A percentile compares a stretch with the other conserved stretches of the same genome.
These are phyloP conservation scores for Cyprinodon brontotheroides DNA, from an alignment of 2,113 vertebrate genomes.

Conservation along the genomic window DNA sequence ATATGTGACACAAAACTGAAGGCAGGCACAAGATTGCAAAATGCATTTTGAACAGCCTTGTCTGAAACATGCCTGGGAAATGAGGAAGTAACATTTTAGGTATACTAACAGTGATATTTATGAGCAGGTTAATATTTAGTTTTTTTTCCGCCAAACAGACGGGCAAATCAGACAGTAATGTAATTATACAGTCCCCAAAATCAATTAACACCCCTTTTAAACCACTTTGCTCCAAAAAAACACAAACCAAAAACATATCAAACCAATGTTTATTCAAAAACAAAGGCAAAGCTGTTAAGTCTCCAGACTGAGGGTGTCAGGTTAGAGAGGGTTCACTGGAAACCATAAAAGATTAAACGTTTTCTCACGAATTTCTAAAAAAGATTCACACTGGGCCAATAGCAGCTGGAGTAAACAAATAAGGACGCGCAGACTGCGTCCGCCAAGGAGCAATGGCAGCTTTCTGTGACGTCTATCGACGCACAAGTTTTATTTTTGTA, in stretches of 20 bases:
- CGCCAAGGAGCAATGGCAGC: not conserved
- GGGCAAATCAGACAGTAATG: not conserved
- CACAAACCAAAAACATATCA: not conserved
- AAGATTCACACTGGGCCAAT: not conserved
- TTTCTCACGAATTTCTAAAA: not conserved
- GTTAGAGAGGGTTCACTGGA: not conserved
- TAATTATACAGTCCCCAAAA: not conserved
- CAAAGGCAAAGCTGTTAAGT: not conserved
- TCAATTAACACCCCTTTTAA: not conserved
- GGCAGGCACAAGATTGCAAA: too few relatives aligned
- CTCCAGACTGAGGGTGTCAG: slow-evolving; percentile 8
- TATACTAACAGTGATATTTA: too few relatives aligned
- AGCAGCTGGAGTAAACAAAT: not conserved
- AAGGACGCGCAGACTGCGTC: not conserved
- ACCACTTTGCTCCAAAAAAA: not conserved
- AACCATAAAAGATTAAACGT: not conserved
- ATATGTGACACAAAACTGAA: too few relatives aligned
- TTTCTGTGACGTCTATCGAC: not conserved
- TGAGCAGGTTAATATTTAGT: too few relatives aligned
- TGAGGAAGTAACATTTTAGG: not conserved
- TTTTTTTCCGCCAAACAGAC: not conserved
- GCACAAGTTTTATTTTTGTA: not conserved
- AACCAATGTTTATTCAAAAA: not conserved
- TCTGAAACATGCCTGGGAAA: not conserved
- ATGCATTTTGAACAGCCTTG: too few relatives aligned